A percentile compares a stretch with the other conserved stretches of the same genome.
These are phyloP conservation scores for Sebastolobus alascanus DNA, from an alignment of 2,797 vertebrate genomes.

Conservation along the genomic window DNA sequence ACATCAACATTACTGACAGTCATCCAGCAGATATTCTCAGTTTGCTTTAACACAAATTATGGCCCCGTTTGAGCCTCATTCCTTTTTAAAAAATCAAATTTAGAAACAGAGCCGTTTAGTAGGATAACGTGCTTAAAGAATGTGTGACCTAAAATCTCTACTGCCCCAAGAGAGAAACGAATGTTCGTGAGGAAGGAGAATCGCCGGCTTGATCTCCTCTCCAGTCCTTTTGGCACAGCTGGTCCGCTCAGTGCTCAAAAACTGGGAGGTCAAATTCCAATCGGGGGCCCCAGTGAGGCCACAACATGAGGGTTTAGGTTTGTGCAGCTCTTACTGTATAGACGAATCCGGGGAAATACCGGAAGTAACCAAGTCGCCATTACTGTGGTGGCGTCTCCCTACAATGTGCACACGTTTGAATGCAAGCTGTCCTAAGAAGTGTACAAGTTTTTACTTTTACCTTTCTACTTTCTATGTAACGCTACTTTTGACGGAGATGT, in stretches of 20 bases:
- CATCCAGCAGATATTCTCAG: not conserved
- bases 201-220: conserved; percentile 31
- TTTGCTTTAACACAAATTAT: conserved; percentile 10
- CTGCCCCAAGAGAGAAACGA: not conserved
- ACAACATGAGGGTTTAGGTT: not conserved
- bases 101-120: not conserved
- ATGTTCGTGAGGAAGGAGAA: conserved; percentile 9
- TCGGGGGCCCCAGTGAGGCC: conserved; percentile 6
- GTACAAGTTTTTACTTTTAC: too few relatives aligned
- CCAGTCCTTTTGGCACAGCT: conserved; percentile 33
- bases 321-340: not conserved
- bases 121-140: not conserved
- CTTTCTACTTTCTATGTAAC: too few relatives aligned
- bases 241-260: conserved; percentile 13
- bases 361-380: too few relatives aligned
- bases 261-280: conserved; percentile 38
- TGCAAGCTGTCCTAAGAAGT: too few relatives aligned
- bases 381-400: too few relatives aligned
- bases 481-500: too few relatives aligned
- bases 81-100: not conserved
- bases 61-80: not conserved
- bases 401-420: too few relatives aligned
- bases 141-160: conserved; percentile 8
- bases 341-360: too few relatives aligned
- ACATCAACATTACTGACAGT: conserved; percentile 8